Evolutionary conservation across 2,113 vertebrate species (phyloP), one percentile per base, ranked within the genome.

Genomic region (Phrynocephalus versicolor): DNA sequence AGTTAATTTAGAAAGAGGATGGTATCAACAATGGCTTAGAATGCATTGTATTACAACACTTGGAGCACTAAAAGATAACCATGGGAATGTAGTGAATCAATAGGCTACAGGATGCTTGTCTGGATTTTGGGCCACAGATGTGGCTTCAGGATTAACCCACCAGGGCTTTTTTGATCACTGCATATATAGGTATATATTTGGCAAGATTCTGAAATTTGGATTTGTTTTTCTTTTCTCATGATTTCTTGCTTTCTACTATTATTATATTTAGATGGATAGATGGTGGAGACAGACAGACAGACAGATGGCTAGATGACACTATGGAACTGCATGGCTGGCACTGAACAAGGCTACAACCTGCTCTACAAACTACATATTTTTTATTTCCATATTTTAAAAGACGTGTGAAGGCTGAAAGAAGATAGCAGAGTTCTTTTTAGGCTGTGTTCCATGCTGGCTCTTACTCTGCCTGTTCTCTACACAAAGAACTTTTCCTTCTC

Each of bases 41-140:
- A 13, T 51, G 75, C 58, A 41, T 69, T 35, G 65, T 37, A 12
- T 27, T 57, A n/a, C 67, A 51, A 86, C 85, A 89, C 90, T 93
- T 27, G 92, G 92, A 94, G 94, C 92, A 93, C 37, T 73, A 58
- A 87, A 39, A 89, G 79, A 89, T 94, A 93, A 90, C 91, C 79
- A 41, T 87, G 79, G 76, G 67, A 88, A 70, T 30, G 88, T 71
- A 79, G 86, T 80, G 62, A 86, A 87, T 77, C 81, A 75, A 39
- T 73, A 81, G 88, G 70, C 55, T 85, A 39, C 57, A 27, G 58
- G 35, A 83, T 58, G 58, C 71, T 41, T 64, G 84, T 1, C 76
- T 84, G 88, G 82, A 77, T 67, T 74, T 62, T 57, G 69, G 84
- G 77, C 41, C 65, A 62, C 58, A 51, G 12, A 0, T 0, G 58